phyloP scores from a whole-genome alignment of 2,797 vertebrate genomes.

The Leontopithecus rosalia region DNA sequence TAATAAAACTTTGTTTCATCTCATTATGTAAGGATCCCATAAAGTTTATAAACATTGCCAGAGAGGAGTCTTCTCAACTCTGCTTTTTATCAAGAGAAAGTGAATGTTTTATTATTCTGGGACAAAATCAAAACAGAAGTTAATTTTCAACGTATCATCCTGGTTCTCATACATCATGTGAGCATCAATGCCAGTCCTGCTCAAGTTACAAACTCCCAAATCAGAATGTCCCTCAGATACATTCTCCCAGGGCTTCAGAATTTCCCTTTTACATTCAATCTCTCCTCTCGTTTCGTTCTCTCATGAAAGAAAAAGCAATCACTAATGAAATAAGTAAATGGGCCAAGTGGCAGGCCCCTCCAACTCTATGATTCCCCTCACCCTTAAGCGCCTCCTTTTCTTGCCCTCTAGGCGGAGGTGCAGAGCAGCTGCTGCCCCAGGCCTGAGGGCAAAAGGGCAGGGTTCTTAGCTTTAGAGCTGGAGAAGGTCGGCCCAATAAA shows the following conservation, averaged over 20 bases:
- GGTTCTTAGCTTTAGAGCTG: not conserved
- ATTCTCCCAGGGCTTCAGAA: not conserved
- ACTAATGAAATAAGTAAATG: not conserved
- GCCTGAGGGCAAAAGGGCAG: not conserved
- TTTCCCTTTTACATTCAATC: not conserved
- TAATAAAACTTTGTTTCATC: not conserved
- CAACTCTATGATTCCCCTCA: not conserved
- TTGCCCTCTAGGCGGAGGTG: not conserved
- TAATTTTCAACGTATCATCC: not conserved
- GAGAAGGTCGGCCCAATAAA: not conserved
- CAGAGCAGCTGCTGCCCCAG: not conserved
- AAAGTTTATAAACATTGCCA: not conserved
- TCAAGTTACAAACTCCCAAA: not conserved
- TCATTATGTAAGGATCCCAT: not conserved
- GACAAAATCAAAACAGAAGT: slow-evolving; percentile 14
- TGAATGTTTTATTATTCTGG: not conserved
- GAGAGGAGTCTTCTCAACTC: not conserved
- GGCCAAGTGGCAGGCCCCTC: not conserved
- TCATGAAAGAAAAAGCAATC: not conserved
- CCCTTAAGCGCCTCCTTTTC: not conserved
- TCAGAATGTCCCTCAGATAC: not conserved
- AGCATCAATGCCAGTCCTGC: not conserved
- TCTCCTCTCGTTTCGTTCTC: not conserved
- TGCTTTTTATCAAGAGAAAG: not conserved
- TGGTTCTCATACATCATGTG: rapidly evolving